These are phyloP conservation scores for Argopecten irradians DNA, from an alignment of 1,140 invertebrate species.

Conservation along the genomic window DNA sequence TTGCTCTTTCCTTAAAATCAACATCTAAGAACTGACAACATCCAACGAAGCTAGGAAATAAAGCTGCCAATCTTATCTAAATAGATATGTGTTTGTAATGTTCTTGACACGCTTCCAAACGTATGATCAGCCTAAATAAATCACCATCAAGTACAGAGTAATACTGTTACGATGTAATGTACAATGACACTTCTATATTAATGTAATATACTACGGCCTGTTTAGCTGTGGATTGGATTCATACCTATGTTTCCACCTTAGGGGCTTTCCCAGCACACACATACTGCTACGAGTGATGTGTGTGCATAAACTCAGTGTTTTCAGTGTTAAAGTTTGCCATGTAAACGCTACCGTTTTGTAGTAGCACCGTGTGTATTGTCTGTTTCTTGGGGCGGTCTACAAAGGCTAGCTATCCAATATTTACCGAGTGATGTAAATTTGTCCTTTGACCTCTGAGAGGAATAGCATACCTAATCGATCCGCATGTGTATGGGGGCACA, in stretches of 20 bases:
- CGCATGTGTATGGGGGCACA: not conserved
- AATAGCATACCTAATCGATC: not conserved
- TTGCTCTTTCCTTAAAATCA: not conserved
- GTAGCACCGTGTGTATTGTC: not conserved
- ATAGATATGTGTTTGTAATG: not conserved
- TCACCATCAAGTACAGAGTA: not conserved
- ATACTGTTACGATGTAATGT: not conserved
- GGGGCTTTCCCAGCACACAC: not conserved
- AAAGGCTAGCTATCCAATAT: constrained; percentile 10
- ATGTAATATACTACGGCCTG: not conserved
- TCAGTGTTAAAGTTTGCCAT: not conserved
- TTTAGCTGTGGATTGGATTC: not conserved
- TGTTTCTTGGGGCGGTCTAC: not conserved
- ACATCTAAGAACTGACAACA: not conserved
- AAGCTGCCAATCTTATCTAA: not conserved
- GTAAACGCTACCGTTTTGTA: not conserved
- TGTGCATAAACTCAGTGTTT: not conserved
- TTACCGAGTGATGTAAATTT: not conserved
- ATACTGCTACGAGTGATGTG: not conserved
- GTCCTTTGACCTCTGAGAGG: not conserved
- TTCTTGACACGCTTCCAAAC: not conserved
- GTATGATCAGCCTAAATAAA: not conserved
- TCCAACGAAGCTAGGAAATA: not conserved
- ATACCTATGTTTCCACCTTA: not conserved
- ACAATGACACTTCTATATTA: not conserved